phyloP scores from a whole-genome alignment of 1,140 invertebrate species.

The Platorchestia sp. region DNA sequence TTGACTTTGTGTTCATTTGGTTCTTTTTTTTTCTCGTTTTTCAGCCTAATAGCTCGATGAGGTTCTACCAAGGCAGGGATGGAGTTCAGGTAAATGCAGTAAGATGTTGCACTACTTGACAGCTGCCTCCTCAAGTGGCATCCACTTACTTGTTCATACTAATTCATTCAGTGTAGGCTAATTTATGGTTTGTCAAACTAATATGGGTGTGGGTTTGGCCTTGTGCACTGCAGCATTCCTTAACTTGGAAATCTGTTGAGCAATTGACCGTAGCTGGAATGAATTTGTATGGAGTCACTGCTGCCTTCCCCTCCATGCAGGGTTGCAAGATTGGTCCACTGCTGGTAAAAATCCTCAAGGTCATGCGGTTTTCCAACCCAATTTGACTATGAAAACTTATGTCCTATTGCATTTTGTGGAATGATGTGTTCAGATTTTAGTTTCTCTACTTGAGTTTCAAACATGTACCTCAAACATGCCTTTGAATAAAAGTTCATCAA shows the following conservation, averaged over 20 bases:
- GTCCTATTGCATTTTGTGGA: too few species aligned
- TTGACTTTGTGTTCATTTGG: constrained; percentile 40
- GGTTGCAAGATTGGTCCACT: too few species aligned
- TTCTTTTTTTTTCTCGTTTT: constrained; percentile 38
- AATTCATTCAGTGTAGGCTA: neutral
- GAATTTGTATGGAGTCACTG: neutral
- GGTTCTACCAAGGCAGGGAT: constrained; percentile 43
- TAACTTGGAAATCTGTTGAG: neutral
- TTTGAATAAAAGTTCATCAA: too few species aligned
- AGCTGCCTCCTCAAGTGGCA: neutral
- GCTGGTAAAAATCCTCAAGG: too few species aligned
- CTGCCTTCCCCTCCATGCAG: neutral
- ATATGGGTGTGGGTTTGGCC: neutral
- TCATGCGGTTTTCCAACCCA: too few species aligned
- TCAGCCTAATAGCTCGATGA: constrained; percentile 42
- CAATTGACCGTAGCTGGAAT: neutral
- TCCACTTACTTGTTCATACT: neutral
- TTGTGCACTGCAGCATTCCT: neutral
- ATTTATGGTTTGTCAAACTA: neutral
- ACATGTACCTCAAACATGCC: too few species aligned
- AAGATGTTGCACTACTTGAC: neutral
- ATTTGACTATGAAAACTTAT: too few species aligned
- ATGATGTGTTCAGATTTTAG: too few species aligned
- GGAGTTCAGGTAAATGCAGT: constrained; percentile 38
- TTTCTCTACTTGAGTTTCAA: too few species aligned